phyloP scores from a whole-genome alignment of 2,113 vertebrate species.

The Cariama cristata region DNA sequence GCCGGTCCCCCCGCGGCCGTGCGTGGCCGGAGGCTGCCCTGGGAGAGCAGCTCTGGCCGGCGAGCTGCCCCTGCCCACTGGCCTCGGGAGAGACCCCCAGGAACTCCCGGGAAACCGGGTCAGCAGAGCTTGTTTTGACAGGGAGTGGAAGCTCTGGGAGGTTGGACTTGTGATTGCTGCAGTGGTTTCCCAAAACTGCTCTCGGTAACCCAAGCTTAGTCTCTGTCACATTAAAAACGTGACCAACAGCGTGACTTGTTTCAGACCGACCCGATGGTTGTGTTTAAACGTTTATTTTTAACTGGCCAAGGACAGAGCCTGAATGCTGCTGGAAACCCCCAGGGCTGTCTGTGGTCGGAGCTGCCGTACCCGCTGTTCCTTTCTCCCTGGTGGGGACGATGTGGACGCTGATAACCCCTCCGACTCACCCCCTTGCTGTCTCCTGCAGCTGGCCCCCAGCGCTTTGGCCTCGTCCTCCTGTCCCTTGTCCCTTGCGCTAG shows the following conservation, averaged over 20 bases:
- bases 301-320: not conserved
- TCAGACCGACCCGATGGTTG: not conserved
- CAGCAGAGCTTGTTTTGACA: not conserved
- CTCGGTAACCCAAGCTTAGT: not conserved
- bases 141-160: not conserved
- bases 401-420: not conserved
- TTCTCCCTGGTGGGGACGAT: not conserved
- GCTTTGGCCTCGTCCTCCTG: not conserved
- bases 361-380: not conserved
- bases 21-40: fast-evolving
- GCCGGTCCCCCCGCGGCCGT: fast-evolving
- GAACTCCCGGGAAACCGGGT: not conserved
- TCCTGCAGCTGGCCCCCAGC: not conserved
- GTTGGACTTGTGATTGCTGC: not conserved
- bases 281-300: not conserved
- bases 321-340: not conserved
- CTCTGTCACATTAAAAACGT: not conserved
- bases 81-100: not conserved
- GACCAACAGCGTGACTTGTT: not conserved
- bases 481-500: not conserved
- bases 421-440: not conserved
- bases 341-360: not conserved
- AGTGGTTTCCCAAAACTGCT: not conserved
- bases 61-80: not conserved
- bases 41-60: not conserved